These are phyloP conservation scores for Brachypalpus laphriformis DNA, from an alignment of 2,888 invertebrate genomes.

Conservation along the genomic window DNA sequence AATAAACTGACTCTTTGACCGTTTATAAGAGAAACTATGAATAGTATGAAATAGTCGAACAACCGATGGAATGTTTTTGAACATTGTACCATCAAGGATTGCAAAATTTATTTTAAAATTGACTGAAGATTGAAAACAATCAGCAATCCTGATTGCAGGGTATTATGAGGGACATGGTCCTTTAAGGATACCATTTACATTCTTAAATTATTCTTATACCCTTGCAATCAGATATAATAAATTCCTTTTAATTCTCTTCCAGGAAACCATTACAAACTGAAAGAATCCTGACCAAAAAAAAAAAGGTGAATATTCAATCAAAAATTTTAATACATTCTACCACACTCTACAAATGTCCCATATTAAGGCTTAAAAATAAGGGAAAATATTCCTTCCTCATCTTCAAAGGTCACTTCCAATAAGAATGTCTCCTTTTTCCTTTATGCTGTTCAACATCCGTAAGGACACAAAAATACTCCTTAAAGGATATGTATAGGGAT, in stretches of 20 bases:
- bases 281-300: not conserved
- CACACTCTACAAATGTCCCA: constrained; percentile 4
- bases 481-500: constrained; percentile 18
- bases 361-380: not conserved
- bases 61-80: too few species aligned
- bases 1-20: too few species aligned
- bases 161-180: too few species aligned
- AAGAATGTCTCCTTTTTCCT: not conserved
- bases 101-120: too few species aligned
- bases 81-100: too few species aligned
- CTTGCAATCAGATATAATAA: not conserved
- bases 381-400: not conserved
- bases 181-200: too few species aligned
- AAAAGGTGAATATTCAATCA: constrained; percentile 19
- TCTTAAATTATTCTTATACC: not conserved
- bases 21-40: too few species aligned
- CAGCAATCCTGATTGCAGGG: too few species aligned
- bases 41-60: too few species aligned
- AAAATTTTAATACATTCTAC: not conserved
- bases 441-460: not conserved
- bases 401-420: constrained; percentile 11
- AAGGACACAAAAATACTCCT: not conserved
- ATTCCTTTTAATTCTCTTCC: not conserved
- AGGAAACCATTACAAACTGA: not conserved
- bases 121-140: too few species aligned